Conservation (phyloP, 2,888 invertebrate species). For the Pantelozetes paolii region DNA sequence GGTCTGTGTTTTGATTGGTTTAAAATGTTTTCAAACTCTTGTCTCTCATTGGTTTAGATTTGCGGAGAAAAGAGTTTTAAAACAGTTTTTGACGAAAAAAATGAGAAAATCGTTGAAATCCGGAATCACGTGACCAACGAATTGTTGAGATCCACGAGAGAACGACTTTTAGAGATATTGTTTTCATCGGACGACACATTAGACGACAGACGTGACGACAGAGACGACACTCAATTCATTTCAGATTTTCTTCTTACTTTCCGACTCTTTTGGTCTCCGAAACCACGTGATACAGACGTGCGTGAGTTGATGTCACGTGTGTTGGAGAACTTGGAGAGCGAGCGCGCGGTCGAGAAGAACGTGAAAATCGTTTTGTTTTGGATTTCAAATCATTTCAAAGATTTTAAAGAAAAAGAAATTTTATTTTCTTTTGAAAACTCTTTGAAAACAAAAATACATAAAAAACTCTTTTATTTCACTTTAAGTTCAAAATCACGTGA, state of each 20-base stretch:
- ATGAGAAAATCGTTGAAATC: constrained; percentile 37
- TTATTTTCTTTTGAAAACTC: constrained; percentile 31
- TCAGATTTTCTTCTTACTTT: constrained; percentile 97
- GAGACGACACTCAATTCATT: constrained; percentile 75
- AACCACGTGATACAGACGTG: neutral
- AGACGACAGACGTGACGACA: neutral
- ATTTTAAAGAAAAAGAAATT: constrained; percentile 65
- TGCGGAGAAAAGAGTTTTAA: constrained; percentile 40
- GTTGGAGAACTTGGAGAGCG: neutral
- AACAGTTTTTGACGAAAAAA: constrained; percentile 36
- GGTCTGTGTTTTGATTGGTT: neutral
- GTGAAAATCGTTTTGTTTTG: constrained; percentile 92
- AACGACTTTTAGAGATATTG: constrained; percentile 35
- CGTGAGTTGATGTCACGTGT: constrained; percentile 31
- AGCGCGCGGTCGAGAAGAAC: constrained; percentile 63
- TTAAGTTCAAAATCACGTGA: constrained; percentile 94
- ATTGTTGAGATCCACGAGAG: constrained; percentile 33
- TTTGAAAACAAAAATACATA: constrained; percentile 58
- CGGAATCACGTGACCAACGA: constrained; percentile 34
- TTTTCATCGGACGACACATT: neutral
- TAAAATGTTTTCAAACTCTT: neutral
- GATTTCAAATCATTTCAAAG: constrained; percentile 98
- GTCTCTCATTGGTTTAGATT: constrained; percentile 27
- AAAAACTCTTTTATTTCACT: constrained; percentile 80
- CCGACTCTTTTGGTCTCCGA: constrained; percentile 63